phyloP scores from a whole-genome alignment of 2,888 invertebrate genomes.

The Microctonus brassicae region DNA sequence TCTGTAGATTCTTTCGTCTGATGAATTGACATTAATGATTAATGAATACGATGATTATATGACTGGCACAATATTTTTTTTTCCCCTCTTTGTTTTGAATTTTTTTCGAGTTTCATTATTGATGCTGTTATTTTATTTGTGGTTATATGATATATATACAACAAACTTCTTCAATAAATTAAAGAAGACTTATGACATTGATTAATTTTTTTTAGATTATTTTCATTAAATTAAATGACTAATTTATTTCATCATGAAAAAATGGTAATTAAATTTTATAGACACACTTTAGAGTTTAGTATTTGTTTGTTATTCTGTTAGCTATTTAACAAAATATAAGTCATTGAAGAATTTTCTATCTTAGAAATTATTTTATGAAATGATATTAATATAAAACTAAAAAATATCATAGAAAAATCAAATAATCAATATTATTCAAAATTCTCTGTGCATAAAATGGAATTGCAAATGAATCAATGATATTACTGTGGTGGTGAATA shows the following conservation, averaged over 20 bases:
- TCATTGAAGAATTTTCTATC: no score
- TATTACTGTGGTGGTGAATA: not conserved
- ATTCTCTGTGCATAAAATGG: not conserved
- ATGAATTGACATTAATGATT: constrained; percentile 7
- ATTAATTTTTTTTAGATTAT: no score
- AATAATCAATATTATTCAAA: not conserved
- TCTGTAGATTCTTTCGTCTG: constrained; percentile 1
- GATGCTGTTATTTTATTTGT: not conserved
- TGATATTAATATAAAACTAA: not conserved
- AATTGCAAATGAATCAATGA: not conserved
- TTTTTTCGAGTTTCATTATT: constrained; percentile 6
- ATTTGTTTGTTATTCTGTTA: no score
- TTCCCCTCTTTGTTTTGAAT: not conserved
- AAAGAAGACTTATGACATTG: not conserved
- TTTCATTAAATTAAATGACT: not conserved
- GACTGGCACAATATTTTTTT: no score
- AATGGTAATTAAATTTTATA: not conserved
- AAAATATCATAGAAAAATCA: not conserved
- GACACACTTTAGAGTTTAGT: not conserved
- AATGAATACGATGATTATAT: constrained; percentile 9
- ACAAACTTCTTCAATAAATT: not conserved
- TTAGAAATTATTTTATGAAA: no score
- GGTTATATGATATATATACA: not conserved
- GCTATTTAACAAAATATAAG: no score
- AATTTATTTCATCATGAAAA: not conserved